Evolutionary conservation across 2,797 vertebrate species (phyloP).

Genomic region (Squalus acanthias): DNA sequence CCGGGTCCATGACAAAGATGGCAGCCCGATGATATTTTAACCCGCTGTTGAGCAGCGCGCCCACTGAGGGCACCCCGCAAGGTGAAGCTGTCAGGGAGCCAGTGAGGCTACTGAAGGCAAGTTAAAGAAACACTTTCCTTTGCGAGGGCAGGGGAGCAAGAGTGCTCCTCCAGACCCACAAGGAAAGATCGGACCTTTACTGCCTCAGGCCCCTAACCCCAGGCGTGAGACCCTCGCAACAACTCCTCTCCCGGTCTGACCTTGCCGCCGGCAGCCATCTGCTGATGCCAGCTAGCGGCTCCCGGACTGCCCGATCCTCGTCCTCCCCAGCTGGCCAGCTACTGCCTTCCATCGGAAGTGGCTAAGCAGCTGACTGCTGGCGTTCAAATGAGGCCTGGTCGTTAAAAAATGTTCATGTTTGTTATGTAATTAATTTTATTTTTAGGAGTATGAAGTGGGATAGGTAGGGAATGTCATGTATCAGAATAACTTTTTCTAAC

Average conservation of each 20-base stretch:
- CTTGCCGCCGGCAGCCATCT: background rate
- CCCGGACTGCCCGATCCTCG: background rate
- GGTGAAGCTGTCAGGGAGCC: background rate
- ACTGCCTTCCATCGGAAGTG: background rate
- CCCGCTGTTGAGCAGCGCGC: background rate
- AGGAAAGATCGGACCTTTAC: background rate
- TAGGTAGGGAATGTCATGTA: background rate
- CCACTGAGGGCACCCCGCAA: background rate
- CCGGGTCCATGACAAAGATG: no score
- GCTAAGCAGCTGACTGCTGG: background rate
- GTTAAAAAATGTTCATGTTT: background rate
- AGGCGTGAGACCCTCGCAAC: background rate
- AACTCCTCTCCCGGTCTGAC: background rate
- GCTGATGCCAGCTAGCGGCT: background rate
- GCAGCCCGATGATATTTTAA: no score
- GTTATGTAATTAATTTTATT: background rate
- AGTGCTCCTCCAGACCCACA: background rate
- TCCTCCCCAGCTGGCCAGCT: background rate
- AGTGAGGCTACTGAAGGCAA: background rate
- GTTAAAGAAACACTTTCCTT: background rate
- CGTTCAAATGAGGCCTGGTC: background rate
- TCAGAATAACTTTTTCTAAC: background rate
- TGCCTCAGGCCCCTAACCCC: no score
- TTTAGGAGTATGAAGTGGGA: background rate
- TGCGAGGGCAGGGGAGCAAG: background rate